A percentile compares a stretch with the other conserved stretches of the same genome.
Conservation (phyloP, 2,113 vertebrate species). For the Clarias macrocephalus region DNA sequence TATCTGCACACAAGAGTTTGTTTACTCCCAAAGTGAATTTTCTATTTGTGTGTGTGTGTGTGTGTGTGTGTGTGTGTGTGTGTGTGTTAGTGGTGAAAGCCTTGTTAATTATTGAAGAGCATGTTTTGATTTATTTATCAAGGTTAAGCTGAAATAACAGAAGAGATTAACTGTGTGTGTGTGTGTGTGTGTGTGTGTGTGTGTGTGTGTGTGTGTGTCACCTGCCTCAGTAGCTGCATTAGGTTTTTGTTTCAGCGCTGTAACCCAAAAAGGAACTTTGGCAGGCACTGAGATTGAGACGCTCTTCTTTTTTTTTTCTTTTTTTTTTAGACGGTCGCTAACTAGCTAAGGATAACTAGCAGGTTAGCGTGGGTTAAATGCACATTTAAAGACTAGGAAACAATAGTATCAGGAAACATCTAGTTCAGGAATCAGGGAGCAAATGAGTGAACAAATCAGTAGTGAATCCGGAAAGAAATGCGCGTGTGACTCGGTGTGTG, state of each 20-base stretch:
- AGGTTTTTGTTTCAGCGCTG: neutral
- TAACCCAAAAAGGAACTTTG: neutral
- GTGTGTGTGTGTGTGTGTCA: slow-evolving; percentile 15
- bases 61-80: slow-evolving; percentile 15
- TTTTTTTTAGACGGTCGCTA: neutral
- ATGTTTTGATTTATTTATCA: slow-evolving; percentile 59
- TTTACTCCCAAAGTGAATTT: slow-evolving; percentile 15
- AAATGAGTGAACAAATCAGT: neutral
- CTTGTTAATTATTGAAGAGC: slow-evolving; percentile 57
- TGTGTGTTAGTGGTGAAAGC: slow-evolving; percentile 43
- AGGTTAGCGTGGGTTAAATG: neutral
- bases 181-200: slow-evolving; percentile 30
- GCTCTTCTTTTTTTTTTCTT: neutral
- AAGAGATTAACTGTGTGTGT: slow-evolving; percentile 45
- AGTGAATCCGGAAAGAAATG: neutral
- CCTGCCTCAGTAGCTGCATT: neutral
- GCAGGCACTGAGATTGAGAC: neutral
- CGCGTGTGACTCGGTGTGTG: no score
- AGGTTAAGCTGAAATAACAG: slow-evolving; percentile 60
- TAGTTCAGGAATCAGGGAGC: neutral
- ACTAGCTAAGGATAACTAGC: neutral
- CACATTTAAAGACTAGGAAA: no score
- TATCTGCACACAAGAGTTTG: neutral
- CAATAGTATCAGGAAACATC: neutral
- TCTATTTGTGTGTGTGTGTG: neutral